phyloP scores from a whole-genome alignment of 1,140 invertebrate genomes.

The Bombyx mori region ASM3026992v2 NC_085120.1:10225501-10226000 shows the following conservation, averaged over 20 bases:
- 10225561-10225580: no score
- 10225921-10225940: no score
- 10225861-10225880: not conserved
- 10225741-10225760: constrained; percentile 18
- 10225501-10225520: no score
- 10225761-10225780: constrained; percentile 5
- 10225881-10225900: not conserved
- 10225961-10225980: no score
- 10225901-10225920: no score
- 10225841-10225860: not conserved
- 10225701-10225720: constrained; percentile 25
- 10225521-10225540: no score
- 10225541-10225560: no score
- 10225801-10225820: constrained; percentile 13
- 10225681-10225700: not conserved
- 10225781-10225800: constrained; percentile 11
- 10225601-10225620: no score
- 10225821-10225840: constrained; percentile 1
- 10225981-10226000: no score
- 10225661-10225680: constrained; percentile 9
- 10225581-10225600: no score
- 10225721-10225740: constrained; percentile 20
- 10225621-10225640: no score
- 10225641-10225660: constrained; percentile 24
- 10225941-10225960: no score